phyloP scores from a whole-genome alignment of 1,140 invertebrate species.

The Maniola jurtina region DNA sequence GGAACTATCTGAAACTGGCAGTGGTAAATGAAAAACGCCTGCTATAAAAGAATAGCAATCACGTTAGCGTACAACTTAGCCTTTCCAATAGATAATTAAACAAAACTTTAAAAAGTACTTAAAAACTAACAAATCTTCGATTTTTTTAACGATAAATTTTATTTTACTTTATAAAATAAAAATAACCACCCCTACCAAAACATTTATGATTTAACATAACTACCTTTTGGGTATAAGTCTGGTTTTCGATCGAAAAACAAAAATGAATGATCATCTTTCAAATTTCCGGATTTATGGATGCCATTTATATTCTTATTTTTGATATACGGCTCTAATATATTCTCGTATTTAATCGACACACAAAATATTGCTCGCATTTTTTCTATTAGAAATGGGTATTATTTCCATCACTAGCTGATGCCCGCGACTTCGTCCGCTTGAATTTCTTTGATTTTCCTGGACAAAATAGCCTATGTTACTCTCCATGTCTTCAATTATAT shows the following conservation, averaged over 20 bases:
- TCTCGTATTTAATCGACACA: constrained; percentile 4
- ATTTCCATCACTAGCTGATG: too few relatives aligned
- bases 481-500: too few relatives aligned
- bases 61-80: neutral
- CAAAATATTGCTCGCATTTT: constrained; percentile 4
- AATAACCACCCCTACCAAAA: neutral
- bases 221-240: neutral
- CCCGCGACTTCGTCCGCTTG: too few relatives aligned
- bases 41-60: neutral
- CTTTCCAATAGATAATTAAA: too few relatives aligned
- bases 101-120: too few relatives aligned
- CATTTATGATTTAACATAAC: neutral
- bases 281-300: constrained; percentile 7
- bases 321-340: constrained; percentile 9
- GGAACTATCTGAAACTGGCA: too few relatives aligned
- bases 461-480: too few relatives aligned
- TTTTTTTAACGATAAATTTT: too few relatives aligned
- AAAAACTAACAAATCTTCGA: too few relatives aligned
- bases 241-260: constrained; percentile 5
- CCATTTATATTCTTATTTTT: constrained; percentile 13
- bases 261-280: constrained; percentile 7
- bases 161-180: too few relatives aligned
- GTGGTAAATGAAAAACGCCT: too few relatives aligned
- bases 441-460: too few relatives aligned
- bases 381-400: neutral